Conservation (phyloP, 1,140 invertebrate species). For the Epicauta chinensis region DNA sequence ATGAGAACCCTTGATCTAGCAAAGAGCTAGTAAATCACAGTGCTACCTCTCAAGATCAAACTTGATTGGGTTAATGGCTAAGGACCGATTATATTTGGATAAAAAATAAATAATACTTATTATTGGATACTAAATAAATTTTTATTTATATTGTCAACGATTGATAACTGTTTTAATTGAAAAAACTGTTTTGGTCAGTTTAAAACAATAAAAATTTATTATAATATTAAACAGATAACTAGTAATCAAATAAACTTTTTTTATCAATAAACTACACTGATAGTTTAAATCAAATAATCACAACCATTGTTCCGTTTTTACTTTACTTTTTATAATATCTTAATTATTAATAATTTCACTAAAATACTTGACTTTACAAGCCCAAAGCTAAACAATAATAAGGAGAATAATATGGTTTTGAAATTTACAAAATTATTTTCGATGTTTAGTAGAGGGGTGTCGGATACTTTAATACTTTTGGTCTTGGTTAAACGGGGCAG, state of each 20-base stretch:
- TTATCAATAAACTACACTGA: too few relatives aligned
- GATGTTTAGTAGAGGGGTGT: too few relatives aligned
- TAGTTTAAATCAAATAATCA: constrained; percentile 7
- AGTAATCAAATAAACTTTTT: neutral
- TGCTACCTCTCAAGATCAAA: too few relatives aligned
- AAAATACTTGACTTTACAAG: constrained; percentile 12
- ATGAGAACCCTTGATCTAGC: too few relatives aligned
- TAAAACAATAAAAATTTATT: constrained; percentile 9
- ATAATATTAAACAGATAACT: constrained; percentile 1
- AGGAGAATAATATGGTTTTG: neutral
- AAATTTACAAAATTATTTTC: too few relatives aligned
- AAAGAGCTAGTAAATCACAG: too few relatives aligned
- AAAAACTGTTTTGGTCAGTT: constrained; percentile 23
- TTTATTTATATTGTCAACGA: constrained; percentile 28
- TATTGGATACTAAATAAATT: constrained; percentile 26
- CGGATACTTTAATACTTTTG: too few relatives aligned
- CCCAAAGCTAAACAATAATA: constrained; percentile 10
- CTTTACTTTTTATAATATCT: constrained; percentile 5
- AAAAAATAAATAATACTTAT: constrained; percentile 6
- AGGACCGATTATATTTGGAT: too few relatives aligned
- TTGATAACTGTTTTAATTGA: constrained; percentile 24
- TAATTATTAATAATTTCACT: neutral
- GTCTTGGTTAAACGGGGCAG: too few relatives aligned
- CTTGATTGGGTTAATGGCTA: too few relatives aligned
- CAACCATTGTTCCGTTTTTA: constrained; percentile 3